Conservation (phyloP, 2,113 vertebrate species). For the Oryzias celebensis region DNA sequence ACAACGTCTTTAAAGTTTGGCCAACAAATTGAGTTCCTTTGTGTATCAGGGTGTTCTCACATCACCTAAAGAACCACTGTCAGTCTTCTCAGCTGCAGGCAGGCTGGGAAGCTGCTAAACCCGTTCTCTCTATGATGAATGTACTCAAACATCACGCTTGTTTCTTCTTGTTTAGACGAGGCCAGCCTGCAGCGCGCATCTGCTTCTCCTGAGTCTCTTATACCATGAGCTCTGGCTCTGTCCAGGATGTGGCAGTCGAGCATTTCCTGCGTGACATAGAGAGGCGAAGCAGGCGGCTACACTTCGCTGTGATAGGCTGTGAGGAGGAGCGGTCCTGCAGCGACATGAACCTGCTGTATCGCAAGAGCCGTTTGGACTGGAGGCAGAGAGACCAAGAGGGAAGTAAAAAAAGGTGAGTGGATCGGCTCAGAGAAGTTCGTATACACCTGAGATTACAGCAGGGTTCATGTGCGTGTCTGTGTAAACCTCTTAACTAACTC, state of each 20-base stretch:
- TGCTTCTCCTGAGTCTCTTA: constrained; percentile 63
- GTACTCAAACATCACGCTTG: constrained; percentile 30
- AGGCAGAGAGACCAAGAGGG: constrained; percentile 79
- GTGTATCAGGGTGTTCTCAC: constrained; percentile 23
- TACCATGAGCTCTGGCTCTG: constrained; percentile 84
- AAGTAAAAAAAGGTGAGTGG: constrained; percentile 79
- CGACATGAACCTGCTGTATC: constrained; percentile 84
- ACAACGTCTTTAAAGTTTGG: constrained; percentile 24
- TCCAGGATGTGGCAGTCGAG: constrained; percentile 86
- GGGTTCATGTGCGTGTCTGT: constrained; percentile 26
- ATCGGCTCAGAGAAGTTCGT: constrained; percentile 18
- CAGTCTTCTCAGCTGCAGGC: constrained; percentile 28
- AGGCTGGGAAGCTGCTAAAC: constrained; percentile 24
- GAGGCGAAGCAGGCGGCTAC: constrained; percentile 81
- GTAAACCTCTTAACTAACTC: constrained; percentile 42
- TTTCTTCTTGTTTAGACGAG: constrained; percentile 62
- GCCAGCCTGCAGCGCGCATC: constrained; percentile 44
- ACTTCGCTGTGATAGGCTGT: constrained; percentile 81
- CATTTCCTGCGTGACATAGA: constrained; percentile 86
- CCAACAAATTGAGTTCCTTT: constrained; percentile 30
- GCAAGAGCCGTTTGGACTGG: constrained; percentile 83
- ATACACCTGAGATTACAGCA: constrained; percentile 45
- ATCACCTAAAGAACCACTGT: constrained; percentile 36
- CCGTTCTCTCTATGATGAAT: constrained; percentile 38
- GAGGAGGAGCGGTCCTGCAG: constrained; percentile 73